Conservation (phyloP, 2,797 vertebrate species). For the Sebastolobus altivelis region DNA sequence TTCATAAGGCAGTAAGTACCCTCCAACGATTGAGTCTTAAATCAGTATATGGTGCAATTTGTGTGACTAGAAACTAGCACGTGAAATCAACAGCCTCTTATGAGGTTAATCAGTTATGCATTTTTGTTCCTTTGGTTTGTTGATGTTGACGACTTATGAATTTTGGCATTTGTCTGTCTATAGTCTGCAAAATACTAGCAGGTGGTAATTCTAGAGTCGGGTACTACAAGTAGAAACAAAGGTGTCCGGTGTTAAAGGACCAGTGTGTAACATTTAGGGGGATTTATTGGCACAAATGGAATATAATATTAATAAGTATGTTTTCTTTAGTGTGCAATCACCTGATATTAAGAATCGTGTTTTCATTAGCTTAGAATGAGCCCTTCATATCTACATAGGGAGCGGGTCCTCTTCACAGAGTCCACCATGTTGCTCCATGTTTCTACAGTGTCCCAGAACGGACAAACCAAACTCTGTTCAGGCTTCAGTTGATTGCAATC, state of each 20-base stretch:
- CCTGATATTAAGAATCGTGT: too few relatives aligned
- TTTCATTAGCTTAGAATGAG: too few relatives aligned
- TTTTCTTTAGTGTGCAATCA: too few relatives aligned
- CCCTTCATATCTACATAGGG: too few relatives aligned
- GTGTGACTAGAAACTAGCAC: background rate
- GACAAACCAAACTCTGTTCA: too few relatives aligned
- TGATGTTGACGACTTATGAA: background rate
- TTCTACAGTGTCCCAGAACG: too few relatives aligned
- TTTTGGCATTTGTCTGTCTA: background rate
- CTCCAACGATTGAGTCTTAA: background rate
- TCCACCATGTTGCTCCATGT: too few relatives aligned
- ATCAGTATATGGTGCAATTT: background rate
- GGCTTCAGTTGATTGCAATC: too few relatives aligned
- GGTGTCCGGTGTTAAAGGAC: background rate
- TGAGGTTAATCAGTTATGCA: background rate
- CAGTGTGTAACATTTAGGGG: too few relatives aligned
- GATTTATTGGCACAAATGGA: too few relatives aligned
- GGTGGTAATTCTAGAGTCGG: background rate
- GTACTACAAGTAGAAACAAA: background rate
- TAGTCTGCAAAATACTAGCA: background rate
- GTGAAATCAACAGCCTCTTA: background rate
- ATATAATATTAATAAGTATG: too few relatives aligned
- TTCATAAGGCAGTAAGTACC: conserved; percentile 98
- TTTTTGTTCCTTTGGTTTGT: background rate
- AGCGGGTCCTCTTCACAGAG: too few relatives aligned